Evolutionary conservation across 2,888 invertebrate species (phyloP), one percentile per base, ranked within the genome.

Genomic region (Microdon myrmicae): DNA sequence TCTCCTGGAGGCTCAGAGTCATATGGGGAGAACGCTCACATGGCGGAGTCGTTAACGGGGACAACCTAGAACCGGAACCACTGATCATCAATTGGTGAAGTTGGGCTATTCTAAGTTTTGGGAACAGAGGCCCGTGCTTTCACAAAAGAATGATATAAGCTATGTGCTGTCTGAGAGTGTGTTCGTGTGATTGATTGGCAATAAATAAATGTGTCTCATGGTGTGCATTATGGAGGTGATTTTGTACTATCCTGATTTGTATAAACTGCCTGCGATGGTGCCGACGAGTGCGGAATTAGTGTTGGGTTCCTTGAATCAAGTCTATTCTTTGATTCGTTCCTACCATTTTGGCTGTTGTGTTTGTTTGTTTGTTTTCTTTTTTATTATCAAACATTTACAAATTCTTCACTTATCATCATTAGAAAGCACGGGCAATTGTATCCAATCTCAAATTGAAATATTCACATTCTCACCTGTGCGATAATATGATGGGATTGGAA

Each of bases 1-100:
- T 94, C 82, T 97, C 96, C 83, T 96, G 94, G 34, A 97, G 85
- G 23, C 89, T 87, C 69, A 96, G 84, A 75, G 88, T 90, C 89
- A 94, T 90, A 71, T 90, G 89, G 66, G 90, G 86, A 23, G 90
- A 88, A 73, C 92, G 88, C 78, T 96, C 96, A 71, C 94, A 86
- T 22, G 92, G 93, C 59, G 94, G 94, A 67, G 90, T 92, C 68
- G 90, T 90, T 70, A 90, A 80, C 22, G 91, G 88, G 69, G 90
- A 91, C 73, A 96, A 84, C 79, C 92, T 90, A 79, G 76, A 80
- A 79, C 79, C 80, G 74, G 80, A 80, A 81, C 78, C 81, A 79
- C 80, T 80, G 73, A 71, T 70, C 68, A 73, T 76, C 73, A 76
- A 74, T 74, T 72, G 70, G 72, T 74, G 81, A 77, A 80, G 77